Evolutionary conservation across 2,888 invertebrate genomes (phyloP), one percentile per base, ranked within the genome.

Genomic region (Myopa testacea): DNA sequence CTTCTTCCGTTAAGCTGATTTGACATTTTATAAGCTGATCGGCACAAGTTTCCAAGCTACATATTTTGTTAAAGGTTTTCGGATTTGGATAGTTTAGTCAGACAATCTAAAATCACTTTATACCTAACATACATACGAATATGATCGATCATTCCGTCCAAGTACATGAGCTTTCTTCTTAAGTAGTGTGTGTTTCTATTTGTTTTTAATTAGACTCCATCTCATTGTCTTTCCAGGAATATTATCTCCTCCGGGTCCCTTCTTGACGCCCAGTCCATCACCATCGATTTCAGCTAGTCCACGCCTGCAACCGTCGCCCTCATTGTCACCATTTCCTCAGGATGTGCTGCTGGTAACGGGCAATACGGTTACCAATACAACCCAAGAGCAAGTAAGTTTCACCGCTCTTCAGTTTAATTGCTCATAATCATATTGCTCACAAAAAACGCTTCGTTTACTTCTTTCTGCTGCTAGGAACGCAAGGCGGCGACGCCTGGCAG

Each of bases 221-320:
- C 75, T 74, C 26, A 26, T 75, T 67, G 80, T 78, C 76, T 75
- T 83, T 85, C 52, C 82, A 87, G 87, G 90, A 90, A 89, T 89
- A 89, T 89, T 89, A 85, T 90, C 88, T 89, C 90, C 89, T 89
- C 90, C 88, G 88, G 90, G 90, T 88, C 88, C 90, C 85, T 90
- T 90, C 89, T 87, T 90, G 85, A 90, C 90, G 86, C 90, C 90
- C 86, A 90, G 90, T 86, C 90, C 90, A 85, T 90, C 89, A 84
- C 89, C 89, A 86, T 90, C 89, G 84, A 89, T 90, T 84, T 89
- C 90, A 86, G 90, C 89, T 85, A 90, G 90, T 86, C 90, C 90
- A 82, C 87, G 90, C 82, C 85, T 90, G 82, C 90, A 89, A 83
- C 89, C 90, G 83, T 90, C 90, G 82, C 90, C 90, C 81, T 90